phyloP scores from a whole-genome alignment of 2,797 vertebrate genomes.

The Xyrichtys novacula region DNA sequence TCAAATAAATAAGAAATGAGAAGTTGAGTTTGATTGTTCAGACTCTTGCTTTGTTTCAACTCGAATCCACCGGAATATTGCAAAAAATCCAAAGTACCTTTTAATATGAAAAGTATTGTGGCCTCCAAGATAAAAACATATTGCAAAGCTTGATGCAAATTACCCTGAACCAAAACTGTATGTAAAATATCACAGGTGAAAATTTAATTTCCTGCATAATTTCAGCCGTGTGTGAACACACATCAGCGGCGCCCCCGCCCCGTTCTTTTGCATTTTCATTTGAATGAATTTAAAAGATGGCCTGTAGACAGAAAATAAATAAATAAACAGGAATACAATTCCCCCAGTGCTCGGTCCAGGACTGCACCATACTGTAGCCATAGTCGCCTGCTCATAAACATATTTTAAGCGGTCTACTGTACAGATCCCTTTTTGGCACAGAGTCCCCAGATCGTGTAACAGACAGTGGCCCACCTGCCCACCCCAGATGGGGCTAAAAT shows the following conservation, averaged over 20 bases:
- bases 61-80: not conserved
- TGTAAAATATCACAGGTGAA: constrained; percentile 44
- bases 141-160: constrained; percentile 8
- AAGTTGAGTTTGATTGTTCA: not conserved
- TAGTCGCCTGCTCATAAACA: constrained; percentile 76
- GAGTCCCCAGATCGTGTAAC: constrained; percentile 71
- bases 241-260: not conserved
- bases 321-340: constrained; percentile 59
- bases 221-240: constrained; percentile 27
- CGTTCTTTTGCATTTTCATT: constrained; percentile 37
- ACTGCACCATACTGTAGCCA: constrained; percentile 79
- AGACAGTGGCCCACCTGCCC: constrained; percentile 82
- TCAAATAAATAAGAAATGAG: too few species aligned
- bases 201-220: constrained; percentile 41
- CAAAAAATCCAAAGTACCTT: constrained; percentile 3
- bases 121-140: constrained; percentile 1
- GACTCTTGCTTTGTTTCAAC: not conserved
- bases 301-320: constrained; percentile 57
- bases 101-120: not conserved
- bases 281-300: constrained; percentile 43
- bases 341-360: constrained; percentile 62
- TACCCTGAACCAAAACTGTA: constrained; percentile 13
- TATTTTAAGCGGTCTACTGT: constrained; percentile 80
- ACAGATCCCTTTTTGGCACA: constrained; percentile 82
- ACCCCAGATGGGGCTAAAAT: constrained; percentile 83